Base-by-base conservation (phyloP, 2,113 vertebrate species). In the Pelmatolapia mariae region DNA sequence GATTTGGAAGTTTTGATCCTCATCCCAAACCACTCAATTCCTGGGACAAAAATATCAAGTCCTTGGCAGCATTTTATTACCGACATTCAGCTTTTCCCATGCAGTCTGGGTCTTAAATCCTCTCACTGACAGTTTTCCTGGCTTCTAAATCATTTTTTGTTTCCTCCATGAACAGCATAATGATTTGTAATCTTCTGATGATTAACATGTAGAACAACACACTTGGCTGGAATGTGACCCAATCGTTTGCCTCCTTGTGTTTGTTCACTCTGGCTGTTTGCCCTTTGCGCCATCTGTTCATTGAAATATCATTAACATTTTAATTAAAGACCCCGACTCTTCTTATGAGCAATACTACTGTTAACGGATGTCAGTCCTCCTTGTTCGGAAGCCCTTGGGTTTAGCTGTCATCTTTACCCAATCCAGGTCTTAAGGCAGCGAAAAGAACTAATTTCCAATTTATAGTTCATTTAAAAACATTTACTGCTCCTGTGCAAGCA, bases 231-330 rank as follows among this genome's bases (percentile, higher is more conserved):
- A 66, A 84, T 84, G 31, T 82, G 80, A 86, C 80, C 80, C 61
- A 9, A 31, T 83, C 1, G 2, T 68, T 86, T 18, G 5, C 22
- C 57, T 68, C 18, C 31, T 19, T 56, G n/a, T 83, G 80, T 78
- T 86, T 83, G 59, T 84, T 80, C 26, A 63, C 13, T 12, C 53
- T 81, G 56, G 47, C 68, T 61, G 68, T 85, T 86, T 89, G 88
- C 86, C 89, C 88, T 89, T 90, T 90, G 59, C 8, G 24, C 91
- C 90, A 90, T 90, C 89, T 94, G 90, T 85, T 93, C 89, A 53
- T 56, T 66, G 76, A 86, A 83, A 87, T 57, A 81, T 54, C 8
- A 80, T 87, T 87, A 89, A 81, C 63, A 84, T 90, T 54, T 83
- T 63, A 40, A 85, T 83, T 53, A 50, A 82, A 29, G 57, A 63